Evolutionary conservation across 1,140 invertebrate genomes (phyloP).

Genomic region (Calephelis virginiensis): DNA sequence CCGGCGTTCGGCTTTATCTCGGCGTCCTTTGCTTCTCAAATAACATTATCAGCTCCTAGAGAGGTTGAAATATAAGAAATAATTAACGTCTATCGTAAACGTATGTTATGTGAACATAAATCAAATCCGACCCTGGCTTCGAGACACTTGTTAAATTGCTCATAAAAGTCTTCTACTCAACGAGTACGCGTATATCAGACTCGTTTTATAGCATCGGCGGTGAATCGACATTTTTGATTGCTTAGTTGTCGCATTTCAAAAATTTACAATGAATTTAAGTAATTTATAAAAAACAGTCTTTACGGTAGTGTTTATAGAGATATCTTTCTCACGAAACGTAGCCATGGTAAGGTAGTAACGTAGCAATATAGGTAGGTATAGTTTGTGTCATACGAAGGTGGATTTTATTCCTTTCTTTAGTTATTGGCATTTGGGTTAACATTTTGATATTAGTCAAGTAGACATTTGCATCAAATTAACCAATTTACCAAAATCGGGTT

Average conservation of each 20-base stretch:
- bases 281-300: background rate
- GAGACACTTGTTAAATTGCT: slow-evolving; percentile 71
- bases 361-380: no score
- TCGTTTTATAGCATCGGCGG: slow-evolving; percentile 51
- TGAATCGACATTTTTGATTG: slow-evolving; percentile 45
- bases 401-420: no score
- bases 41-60: slow-evolving; percentile 61
- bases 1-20: slow-evolving; percentile 34
- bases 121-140: slow-evolving; percentile 54
- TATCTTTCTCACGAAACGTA: no score
- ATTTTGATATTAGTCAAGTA: no score
- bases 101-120: slow-evolving; percentile 62
- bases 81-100: slow-evolving; percentile 67
- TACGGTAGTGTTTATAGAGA: background rate
- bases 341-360: no score
- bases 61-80: slow-evolving; percentile 66
- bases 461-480: no score
- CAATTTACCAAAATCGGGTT: no score
- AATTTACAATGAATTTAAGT: background rate
- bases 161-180: slow-evolving; percentile 68
- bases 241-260: slow-evolving; percentile 20
- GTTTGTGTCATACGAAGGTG: no score
- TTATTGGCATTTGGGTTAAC: no score
- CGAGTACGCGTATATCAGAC: slow-evolving; percentile 63
- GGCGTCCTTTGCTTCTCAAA: slow-evolving; percentile 52